These are phyloP conservation scores for Hormiphora californensis DNA, from an alignment of 37 sponge, comb jelly and placozoan species.

Conservation along the genomic window DNA sequence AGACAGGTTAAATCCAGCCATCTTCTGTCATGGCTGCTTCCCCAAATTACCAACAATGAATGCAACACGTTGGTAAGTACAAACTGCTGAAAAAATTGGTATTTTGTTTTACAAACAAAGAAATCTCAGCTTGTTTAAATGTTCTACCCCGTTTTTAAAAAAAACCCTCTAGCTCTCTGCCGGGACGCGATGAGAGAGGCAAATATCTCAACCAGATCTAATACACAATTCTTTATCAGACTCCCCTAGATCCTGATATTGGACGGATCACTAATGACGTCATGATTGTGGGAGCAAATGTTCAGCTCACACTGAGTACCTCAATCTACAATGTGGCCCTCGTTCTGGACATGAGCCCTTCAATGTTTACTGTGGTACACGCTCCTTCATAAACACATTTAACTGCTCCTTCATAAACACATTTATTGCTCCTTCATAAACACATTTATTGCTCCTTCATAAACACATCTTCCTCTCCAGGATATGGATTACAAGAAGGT, in stretches of 20 bases:
- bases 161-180: no score
- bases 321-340: conserved; percentile 8
- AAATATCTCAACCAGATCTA: no score
- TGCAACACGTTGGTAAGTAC: background rate
- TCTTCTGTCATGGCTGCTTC: conserved; percentile 34
- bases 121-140: no score
- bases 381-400: background rate
- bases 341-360: conserved; percentile 40
- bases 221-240: background rate
- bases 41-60: background rate
- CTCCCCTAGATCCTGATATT: background rate
- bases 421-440: background rate
- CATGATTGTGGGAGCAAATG: background rate
- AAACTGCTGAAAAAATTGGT: no score
- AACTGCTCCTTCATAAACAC: background rate
- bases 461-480: background rate
- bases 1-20: background rate
- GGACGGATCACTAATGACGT: conserved; percentile 29
- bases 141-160: no score
- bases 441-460: background rate
- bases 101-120: no score
- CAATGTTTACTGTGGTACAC: conserved; percentile 38
- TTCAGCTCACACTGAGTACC: background rate
- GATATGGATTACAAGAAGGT: conserved; percentile 52
- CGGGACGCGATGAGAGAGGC: no score